Evolutionary conservation across 2,113 vertebrate species (phyloP).

Genomic region (Gambusia affinis): DNA sequence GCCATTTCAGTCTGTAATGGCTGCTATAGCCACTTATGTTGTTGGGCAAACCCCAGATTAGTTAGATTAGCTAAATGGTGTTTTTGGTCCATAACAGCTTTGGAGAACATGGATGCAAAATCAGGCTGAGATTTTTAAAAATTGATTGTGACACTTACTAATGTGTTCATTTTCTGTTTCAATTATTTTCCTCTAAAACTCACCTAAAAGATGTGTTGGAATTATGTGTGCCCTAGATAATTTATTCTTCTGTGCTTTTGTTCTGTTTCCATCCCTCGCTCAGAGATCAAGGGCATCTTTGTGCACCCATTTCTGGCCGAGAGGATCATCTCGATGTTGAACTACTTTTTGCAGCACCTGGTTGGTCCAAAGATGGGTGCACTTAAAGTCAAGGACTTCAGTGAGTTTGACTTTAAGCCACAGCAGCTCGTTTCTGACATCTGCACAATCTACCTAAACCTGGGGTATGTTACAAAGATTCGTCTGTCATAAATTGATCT

Average conservation of each 20-base stretch:
- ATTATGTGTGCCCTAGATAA: not conserved
- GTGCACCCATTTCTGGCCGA: slow-evolving; percentile 96
- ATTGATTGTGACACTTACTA: not conserved
- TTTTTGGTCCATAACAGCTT: too few relatives aligned
- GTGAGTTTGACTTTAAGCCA: slow-evolving; percentile 98
- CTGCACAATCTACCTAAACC: slow-evolving; percentile 97
- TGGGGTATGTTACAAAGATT: slow-evolving; percentile 83
- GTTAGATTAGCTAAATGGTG: too few relatives aligned
- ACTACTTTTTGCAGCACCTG: slow-evolving; percentile 97
- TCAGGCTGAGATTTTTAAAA: too few relatives aligned
- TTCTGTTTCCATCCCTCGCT: not conserved
- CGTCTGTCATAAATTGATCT: not conserved
- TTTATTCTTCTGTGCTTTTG: not conserved
- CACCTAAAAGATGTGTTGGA: not conserved
- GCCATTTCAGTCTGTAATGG: too few relatives aligned
- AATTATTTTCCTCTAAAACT: not conserved
- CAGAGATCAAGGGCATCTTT: slow-evolving; percentile 95
- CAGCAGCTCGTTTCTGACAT: slow-evolving; percentile 98
- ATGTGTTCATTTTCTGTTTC: not conserved
- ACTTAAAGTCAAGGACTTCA: slow-evolving; percentile 99
- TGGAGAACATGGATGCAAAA: too few relatives aligned
- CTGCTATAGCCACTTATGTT: too few relatives aligned
- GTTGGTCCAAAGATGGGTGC: slow-evolving; percentile 99
- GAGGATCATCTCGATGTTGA: slow-evolving; percentile 98
- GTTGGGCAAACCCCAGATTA: too few relatives aligned